These are phyloP conservation scores for Rynchops niger DNA, from an alignment of 2,113 vertebrate species.

Conservation along the genomic window DNA sequence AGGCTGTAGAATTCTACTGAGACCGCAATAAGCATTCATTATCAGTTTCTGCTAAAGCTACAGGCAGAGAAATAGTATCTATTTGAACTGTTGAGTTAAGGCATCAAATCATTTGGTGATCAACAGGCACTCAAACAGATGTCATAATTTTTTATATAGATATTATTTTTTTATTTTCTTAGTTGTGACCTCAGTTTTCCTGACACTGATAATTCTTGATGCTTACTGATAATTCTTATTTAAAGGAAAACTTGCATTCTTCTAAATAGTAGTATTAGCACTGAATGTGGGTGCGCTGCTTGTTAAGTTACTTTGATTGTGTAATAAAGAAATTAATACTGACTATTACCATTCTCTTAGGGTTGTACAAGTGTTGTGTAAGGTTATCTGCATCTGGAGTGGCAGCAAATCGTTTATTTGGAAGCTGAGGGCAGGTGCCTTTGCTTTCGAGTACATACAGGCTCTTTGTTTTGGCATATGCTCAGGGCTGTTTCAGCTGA, in stretches of 20 bases:
- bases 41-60: not conserved
- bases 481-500: not conserved
- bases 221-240: not conserved
- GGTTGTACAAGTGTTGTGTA: not conserved
- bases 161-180: not conserved
- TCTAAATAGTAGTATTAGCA: not conserved
- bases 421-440: not conserved
- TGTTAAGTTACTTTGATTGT: not conserved
- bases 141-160: not conserved
- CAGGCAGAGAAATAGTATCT: not conserved
- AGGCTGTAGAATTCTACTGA: not conserved
- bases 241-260: not conserved
- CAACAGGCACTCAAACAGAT: not conserved
- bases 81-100: not conserved
- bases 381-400: not conserved
- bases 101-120: not conserved
- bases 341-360: not conserved
- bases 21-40: not conserved
- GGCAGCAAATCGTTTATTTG: not conserved
- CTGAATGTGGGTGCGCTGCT: fast-evolving
- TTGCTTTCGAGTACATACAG: not conserved
- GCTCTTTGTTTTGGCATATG: not conserved
- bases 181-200: not conserved
- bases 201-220: not conserved
- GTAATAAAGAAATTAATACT: not conserved